Evolutionary conservation across 37 sponge, comb jelly and placozoan genomes (phyloP), one percentile per base, ranked within the genome.

Genomic region (Crambe crambe): DNA sequence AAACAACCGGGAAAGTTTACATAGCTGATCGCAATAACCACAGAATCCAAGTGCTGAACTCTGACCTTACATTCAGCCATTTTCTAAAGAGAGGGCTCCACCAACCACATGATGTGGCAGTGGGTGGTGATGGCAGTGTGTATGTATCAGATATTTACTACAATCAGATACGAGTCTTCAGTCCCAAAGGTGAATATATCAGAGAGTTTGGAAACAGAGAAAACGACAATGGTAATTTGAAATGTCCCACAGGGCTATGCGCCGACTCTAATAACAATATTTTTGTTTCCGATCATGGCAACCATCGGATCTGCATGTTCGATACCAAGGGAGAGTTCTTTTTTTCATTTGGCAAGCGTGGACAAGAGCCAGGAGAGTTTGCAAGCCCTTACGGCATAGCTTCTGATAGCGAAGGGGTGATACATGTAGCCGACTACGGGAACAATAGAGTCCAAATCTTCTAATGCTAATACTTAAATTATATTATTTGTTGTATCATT

Each of bases 391-490:
- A 35, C 31, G 83, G 74, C 1, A 68, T 85, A 23, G 79, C 82
- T 15, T 70, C 77, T 9, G 86, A 86, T 65, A 73, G 54, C 22
- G 56, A 65, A n/a, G 83, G 77, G 0, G 73, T 72, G 42, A 64
- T 82, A 78, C 86, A 82, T 42, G 83, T 90, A 12, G 47, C 86
- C 17, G 91, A 90, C n/a, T 63, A 29, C 23, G 31, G 60, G 38
- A 85, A 80, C 43, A 58, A 82, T 64, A 26, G 86, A 17, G 56
- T 90, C 20, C 91, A 90, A 70, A 74, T 85, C 8, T 90, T 86
- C 76, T 72, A 61, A 29, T 32, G 25, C 12, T 30, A 30, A 20
- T 9, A 62, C 31, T n/a, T 62, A 20, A 30, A 62, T 18, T 20
- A 29, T 62, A 18, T 30, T 62, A 29, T 18, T n/a, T 8, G 25